Evolutionary conservation across 2,113 vertebrate genomes (phyloP), one percentile per base, ranked within the genome.

Genomic region (Stomatorhinus ivindoensis): DNA sequence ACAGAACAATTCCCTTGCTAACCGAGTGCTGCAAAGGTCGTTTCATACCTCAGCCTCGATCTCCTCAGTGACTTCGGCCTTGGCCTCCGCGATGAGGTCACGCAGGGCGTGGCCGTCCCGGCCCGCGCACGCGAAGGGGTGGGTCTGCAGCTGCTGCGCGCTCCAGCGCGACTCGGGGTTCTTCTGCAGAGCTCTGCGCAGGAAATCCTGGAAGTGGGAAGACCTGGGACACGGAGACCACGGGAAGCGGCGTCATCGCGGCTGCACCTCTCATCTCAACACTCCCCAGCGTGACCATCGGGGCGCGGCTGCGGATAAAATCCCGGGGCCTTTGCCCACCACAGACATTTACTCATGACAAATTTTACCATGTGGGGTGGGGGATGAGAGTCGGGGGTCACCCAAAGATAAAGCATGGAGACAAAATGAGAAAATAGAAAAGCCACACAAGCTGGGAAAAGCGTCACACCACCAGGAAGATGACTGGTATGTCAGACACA

Each of bases 161-260:
- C 94, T 92, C 93, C 93, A 95, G 82, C 95, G 92, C 0, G n/a
- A 89, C 76, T 95, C 94, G 0, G 94, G 94, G 69, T 92, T 94
- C 91, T 94, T 96, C 88, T 95, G 93, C 89, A 96, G 90, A 8
- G 92, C 92, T 55, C 92, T 94, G 17, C 93, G 92, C 51, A 96
- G 88, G 91, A 96, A 96, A 88, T 95, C 94, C 53, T 95, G 94
- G 92, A 96, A 96, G 82, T 95, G 92, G 47, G 92, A 92, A 2
- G 95, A 96, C 95, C 95, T 96, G 90, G 0, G 24, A 65, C 42
- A 11, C 0, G 9, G 61, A 31, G 61, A 31, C 3, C n/a, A 10
- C 1, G 73, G 73, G 50, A 35, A 44, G 46, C 46, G 27, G 3
- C 21, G 6, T 65, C 2, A 42, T 7, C 13, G 42, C 17, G 4